These are phyloP conservation scores for Drosophila sordidula DNA, from an alignment of 2,888 invertebrate species.

Conservation along the genomic window DNA sequence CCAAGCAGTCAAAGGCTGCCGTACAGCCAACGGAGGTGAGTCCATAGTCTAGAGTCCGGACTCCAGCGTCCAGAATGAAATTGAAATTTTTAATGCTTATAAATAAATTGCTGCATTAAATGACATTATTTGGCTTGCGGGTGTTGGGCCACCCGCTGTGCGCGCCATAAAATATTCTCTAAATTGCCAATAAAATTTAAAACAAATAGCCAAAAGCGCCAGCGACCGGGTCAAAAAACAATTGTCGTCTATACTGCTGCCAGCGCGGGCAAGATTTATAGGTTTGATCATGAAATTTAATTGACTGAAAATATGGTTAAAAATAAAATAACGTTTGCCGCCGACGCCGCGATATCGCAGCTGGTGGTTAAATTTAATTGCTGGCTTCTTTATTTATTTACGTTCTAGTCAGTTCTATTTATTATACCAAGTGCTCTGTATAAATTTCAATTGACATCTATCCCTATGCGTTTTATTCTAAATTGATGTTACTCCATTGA, in stretches of 20 bases:
- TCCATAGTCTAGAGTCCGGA: not conserved
- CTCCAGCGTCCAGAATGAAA: constrained; percentile 20
- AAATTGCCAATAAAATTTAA: constrained; percentile 81
- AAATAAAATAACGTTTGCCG: constrained; percentile 47
- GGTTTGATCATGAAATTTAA: constrained; percentile 83
- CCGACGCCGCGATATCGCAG: constrained; percentile 5
- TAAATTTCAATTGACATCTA: constrained; percentile 16
- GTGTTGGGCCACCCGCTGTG: constrained; percentile 63
- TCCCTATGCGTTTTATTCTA: constrained; percentile 11
- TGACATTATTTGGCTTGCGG: constrained; percentile 67
- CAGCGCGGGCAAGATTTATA: constrained; percentile 74
- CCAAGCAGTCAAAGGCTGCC: constrained; percentile 53
- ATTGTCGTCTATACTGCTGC: constrained; percentile 50
- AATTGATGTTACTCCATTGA: not conserved
- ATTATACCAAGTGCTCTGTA: constrained; percentile 15
- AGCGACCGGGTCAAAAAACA: constrained; percentile 48
- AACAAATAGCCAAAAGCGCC: constrained; percentile 69
- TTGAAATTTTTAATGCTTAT: constrained; percentile 63
- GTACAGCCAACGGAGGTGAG: constrained; percentile 80
- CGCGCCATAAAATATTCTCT: constrained; percentile 73
- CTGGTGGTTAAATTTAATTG: constrained; percentile 51
- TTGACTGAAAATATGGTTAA: constrained; percentile 83
- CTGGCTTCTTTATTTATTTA: constrained; percentile 43
- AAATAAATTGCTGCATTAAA: constrained; percentile 70
- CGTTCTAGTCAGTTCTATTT: constrained; percentile 36